Conservation (phyloP, 2,113 vertebrate species). For the Vombatus ursinus region DNA sequence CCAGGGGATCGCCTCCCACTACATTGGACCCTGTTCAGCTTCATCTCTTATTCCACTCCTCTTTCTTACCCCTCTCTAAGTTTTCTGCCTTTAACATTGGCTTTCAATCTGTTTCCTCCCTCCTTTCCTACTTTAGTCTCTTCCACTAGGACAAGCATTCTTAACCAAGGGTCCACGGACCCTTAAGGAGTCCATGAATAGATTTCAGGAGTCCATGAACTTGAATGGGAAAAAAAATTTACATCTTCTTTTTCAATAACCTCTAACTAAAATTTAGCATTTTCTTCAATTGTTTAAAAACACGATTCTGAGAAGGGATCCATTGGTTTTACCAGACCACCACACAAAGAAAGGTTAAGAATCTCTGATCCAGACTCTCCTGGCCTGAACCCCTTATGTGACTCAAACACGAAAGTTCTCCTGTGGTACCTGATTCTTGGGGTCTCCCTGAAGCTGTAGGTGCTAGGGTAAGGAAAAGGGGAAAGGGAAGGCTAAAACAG, state of each 20-base stretch:
- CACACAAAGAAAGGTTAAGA: neutral
- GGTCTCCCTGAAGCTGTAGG: neutral
- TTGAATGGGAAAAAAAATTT: neutral
- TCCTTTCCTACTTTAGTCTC: neutral
- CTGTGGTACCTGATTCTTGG: neutral
- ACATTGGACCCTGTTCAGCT: neutral
- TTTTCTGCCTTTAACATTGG: neutral
- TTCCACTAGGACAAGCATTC: neutral
- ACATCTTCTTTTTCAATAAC: neutral
- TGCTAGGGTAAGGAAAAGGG: neutral
- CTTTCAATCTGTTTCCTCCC: neutral
- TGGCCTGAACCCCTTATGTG: neutral
- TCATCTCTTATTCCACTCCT: neutral
- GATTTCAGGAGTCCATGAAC: no score
- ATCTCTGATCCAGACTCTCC: slow-evolving; percentile 9
- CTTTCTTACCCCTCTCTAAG: neutral
- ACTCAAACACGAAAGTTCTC: neutral
- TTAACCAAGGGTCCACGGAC: neutral
- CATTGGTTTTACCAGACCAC: neutral
- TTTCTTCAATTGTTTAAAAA: neutral
- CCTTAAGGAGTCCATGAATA: no score
- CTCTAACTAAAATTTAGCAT: neutral
- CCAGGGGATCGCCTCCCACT: neutral
- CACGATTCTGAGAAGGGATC: neutral
- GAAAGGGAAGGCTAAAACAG: slow-evolving; percentile 33